Evolutionary conservation across 2,113 vertebrate genomes (phyloP).

Genomic region (Charina bottae): DNA sequence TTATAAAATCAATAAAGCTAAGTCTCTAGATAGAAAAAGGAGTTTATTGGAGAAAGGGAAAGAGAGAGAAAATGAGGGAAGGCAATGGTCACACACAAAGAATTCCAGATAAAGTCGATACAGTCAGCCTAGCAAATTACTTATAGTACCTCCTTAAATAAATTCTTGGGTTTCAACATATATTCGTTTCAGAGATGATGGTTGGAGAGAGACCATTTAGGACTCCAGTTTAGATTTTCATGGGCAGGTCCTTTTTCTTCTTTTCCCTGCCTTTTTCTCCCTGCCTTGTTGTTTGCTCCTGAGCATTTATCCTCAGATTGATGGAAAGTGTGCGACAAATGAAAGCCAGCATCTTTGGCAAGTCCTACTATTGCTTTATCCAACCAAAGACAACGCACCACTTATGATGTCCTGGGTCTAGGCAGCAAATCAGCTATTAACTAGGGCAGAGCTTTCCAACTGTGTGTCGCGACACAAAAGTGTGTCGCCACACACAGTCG

Average conservation of each 20-base stretch:
- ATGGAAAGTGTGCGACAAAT: not conserved
- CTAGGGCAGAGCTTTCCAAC: too few species aligned
- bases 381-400: not conserved
- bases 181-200: not conserved
- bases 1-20: not conserved
- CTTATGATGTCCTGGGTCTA: not conserved
- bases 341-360: not conserved
- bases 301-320: not conserved
- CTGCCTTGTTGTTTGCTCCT: not conserved
- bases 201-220: not conserved
- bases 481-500: too few species aligned
- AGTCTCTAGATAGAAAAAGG: not conserved
- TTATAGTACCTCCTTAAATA: not conserved
- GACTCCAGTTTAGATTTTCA: not conserved
- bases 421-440: not conserved
- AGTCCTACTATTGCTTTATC: not conserved
- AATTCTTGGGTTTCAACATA: not conserved
- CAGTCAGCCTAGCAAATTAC: not conserved
- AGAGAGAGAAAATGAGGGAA: not conserved
- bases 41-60: not conserved
- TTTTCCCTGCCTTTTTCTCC: not conserved
- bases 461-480: too few species aligned
- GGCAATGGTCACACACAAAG: not conserved
- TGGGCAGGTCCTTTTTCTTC: not conserved
- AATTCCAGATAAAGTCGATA: not conserved